phyloP scores from a whole-genome alignment of 2,888 invertebrate genomes.

The Himalopsyche tibetana region DNA sequence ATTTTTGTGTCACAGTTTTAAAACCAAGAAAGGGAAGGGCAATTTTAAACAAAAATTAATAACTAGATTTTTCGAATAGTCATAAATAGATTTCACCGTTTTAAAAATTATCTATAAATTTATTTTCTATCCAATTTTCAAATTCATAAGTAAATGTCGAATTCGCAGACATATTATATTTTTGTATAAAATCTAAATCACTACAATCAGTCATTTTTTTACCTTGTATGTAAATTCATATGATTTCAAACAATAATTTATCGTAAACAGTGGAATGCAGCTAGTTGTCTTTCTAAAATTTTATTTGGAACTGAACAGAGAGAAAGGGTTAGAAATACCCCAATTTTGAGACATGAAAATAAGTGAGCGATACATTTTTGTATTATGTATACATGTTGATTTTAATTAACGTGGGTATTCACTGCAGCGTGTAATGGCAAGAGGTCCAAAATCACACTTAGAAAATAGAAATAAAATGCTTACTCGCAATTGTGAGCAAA shows the following conservation, averaged over 20 bases:
- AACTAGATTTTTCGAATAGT: background rate
- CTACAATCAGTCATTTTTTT: conserved; percentile 57
- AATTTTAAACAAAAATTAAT: background rate
- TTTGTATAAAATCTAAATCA: conserved; percentile 19
- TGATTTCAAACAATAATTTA: conserved; percentile 4
- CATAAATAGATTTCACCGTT: conserved; percentile 1
- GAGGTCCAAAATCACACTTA: no score
- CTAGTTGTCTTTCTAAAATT: conserved; percentile 45
- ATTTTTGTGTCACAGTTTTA: background rate
- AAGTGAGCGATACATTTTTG: no score
- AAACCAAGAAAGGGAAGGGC: background rate
- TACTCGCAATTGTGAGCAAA: no score
- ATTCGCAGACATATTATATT: background rate
- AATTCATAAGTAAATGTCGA: conserved; percentile 7
- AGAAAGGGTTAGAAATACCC: background rate
- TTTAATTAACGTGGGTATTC: no score
- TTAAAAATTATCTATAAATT: conserved; percentile 10
- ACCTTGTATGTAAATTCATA: conserved; percentile 58
- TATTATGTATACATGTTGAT: no score
- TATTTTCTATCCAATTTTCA: conserved; percentile 13
- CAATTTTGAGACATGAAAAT: background rate
- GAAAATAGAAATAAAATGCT: no score
- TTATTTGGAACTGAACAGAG: background rate
- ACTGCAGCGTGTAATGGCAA: no score
- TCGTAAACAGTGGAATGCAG: conserved; percentile 52